Percentiles rank a stretch among this genome's conserved stretches.
Conservation (phyloP, 2,888 invertebrate genomes). For the Julus scanicus region DNA sequence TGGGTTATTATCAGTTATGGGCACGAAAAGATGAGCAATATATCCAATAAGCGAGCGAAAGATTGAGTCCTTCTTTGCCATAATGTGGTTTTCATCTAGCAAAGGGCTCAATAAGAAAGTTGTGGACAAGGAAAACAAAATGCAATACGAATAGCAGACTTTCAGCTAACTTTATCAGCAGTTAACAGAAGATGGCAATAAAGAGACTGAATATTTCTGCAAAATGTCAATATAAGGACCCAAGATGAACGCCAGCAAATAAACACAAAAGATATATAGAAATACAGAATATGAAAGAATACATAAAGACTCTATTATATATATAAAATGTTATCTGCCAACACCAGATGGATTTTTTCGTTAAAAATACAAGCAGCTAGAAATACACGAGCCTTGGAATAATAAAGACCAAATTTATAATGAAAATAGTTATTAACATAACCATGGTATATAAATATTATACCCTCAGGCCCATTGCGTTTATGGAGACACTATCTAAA, state of each 20-base stretch:
- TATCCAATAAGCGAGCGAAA: conserved; percentile 27
- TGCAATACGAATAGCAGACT: not conserved
- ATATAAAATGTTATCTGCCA: not conserved
- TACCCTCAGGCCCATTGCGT: not conserved
- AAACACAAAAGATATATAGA: not conserved
- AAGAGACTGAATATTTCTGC: conserved; percentile 28
- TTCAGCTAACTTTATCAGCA: conserved; percentile 22
- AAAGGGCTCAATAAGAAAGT: not conserved
- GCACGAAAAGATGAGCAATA: conserved; percentile 10
- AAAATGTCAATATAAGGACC: not conserved
- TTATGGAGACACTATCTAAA: not conserved
- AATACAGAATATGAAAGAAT: conserved; percentile 30
- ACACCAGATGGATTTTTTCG: not conserved
- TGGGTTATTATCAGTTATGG: conserved; percentile 39
- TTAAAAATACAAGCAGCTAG: not conserved
- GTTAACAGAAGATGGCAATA: conserved; percentile 32
- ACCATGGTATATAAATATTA: not conserved
- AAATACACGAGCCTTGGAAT: not conserved
- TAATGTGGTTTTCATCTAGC: not conserved
- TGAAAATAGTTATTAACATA: conserved; percentile 38
- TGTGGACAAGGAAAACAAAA: not conserved
- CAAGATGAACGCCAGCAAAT: not conserved
- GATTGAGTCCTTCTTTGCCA: not conserved
- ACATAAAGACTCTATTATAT: not conserved
- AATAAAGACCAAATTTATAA: conserved; percentile 13